phyloP scores from a whole-genome alignment of 1,140 invertebrate species.

The Drosophila varians region DNA sequence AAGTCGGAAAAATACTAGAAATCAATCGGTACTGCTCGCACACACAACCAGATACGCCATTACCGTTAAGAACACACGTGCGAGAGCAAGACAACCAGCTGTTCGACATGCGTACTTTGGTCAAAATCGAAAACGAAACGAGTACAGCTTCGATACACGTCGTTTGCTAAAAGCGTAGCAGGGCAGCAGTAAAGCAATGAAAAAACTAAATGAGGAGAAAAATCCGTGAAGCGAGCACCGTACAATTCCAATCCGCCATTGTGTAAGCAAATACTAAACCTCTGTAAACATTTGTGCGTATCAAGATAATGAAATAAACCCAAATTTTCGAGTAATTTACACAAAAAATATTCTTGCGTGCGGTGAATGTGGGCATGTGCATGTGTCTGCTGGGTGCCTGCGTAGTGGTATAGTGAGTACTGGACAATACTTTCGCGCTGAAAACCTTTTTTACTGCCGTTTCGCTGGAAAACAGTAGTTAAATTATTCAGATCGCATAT shows the following conservation, averaged over 20 bases:
- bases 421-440: slow-evolving; percentile 74
- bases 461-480: slow-evolving; percentile 10
- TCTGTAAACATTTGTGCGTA: slow-evolving; percentile 42
- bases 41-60: slow-evolving; percentile 44
- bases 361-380: slow-evolving; percentile 40
- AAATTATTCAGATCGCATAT: slow-evolving; percentile 9
- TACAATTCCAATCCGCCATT: slow-evolving; percentile 52
- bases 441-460: slow-evolving; percentile 68
- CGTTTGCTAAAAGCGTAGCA: slow-evolving; percentile 78
- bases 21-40: slow-evolving; percentile 48
- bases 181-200: slow-evolving; percentile 70
- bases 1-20: too few species aligned
- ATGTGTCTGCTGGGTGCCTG: slow-evolving; percentile 8
- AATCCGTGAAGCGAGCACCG: slow-evolving; percentile 68
- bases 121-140: slow-evolving; percentile 48
- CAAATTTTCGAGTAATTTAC: slow-evolving; percentile 27
- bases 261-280: slow-evolving; percentile 30
- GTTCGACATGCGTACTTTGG: slow-evolving; percentile 62
- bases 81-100: slow-evolving; percentile 42
- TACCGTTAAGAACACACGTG: slow-evolving; percentile 29
- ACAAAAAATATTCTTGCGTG: slow-evolving; percentile 65
- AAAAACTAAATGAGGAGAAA: slow-evolving; percentile 79
- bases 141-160: slow-evolving; percentile 81
- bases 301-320: slow-evolving; percentile 44
- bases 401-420: slow-evolving; percentile 32